Evolutionary conservation across 2,888 invertebrate genomes (phyloP), one percentile per base, ranked within the genome.

Genomic region (Ommatoiulus sabulosus): DNA sequence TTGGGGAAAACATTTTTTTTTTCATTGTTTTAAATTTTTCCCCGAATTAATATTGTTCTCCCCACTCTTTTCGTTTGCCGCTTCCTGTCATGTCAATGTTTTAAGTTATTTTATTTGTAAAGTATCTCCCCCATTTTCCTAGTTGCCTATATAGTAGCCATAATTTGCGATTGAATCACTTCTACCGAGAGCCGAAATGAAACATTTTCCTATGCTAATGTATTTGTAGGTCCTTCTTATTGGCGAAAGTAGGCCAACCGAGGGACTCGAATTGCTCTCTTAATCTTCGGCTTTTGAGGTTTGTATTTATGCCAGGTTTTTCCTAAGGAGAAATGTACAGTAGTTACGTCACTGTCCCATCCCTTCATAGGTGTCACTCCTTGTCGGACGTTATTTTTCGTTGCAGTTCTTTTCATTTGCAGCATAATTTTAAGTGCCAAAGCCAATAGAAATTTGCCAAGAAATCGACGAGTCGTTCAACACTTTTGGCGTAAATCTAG

Each of bases 191-290:
- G 17, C n/a, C 57, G 17, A 57, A 57, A 57, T 63, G 63, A 63
- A 63, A 63, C 17, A 63, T 63, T n/a, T 20, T 20, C 63, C n/a
- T 63, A 20, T 63, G 63, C 17, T 63, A 20, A 63, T 63, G 63
- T 63, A 63, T 20, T 63, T 63, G 63, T 63, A 63, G 63, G 63
- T 63, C 63, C 63, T 63, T 63, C 63, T n/a, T 20, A 63, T 63
- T 63, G 63, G 63, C 63, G 63, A n/a, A 63, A 63, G 20, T 63
- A 63, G 63, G 63, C 63, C 63, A 63, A 63, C 63, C n/a, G n/a
- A 63, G 63, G 63, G 63, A 63, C 63, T 63, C 63, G 20, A 20
- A 20, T 63, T 20, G 63, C 63, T 63, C 20, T 52, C 52, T 52
- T 63, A 63, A 20, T n/a, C 63, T 63, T 63, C 63, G 7, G 63